A percentile compares a stretch with the other conserved stretches of the same genome.
phyloP scores from a whole-genome alignment of 2,797 vertebrate genomes.

The Clarias pachynema region DNA sequence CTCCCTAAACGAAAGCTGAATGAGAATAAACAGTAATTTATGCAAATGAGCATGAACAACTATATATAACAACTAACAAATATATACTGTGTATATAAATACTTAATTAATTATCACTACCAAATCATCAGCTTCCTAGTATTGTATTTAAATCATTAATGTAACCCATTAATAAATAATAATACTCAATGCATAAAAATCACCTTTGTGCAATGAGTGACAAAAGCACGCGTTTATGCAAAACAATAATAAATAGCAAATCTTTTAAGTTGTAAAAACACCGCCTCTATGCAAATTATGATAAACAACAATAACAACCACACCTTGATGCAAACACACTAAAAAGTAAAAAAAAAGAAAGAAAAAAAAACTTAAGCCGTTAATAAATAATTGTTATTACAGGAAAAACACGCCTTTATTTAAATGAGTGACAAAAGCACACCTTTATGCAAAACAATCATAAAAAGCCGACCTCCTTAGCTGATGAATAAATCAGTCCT shows the following conservation, averaged over 20 bases:
- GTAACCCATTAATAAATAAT: neutral
- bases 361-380: too few relatives aligned
- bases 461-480: too few relatives aligned
- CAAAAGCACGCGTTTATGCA: neutral
- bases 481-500: neutral
- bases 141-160: neutral
- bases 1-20: too few relatives aligned
- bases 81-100: too few relatives aligned
- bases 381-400: too few relatives aligned
- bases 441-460: neutral
- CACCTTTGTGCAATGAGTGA: neutral
- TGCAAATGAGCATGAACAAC: too few relatives aligned
- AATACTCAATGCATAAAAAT: neutral
- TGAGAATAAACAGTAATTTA: too few relatives aligned
- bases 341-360: too few relatives aligned
- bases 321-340: neutral
- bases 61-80: too few relatives aligned
- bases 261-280: too few relatives aligned
- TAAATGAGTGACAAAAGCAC: neutral
- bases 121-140: neutral
- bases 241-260: neutral
- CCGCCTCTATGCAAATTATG: too few relatives aligned
- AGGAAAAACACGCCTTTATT: neutral
- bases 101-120: too few relatives aligned
- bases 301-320: neutral